phyloP scores from a whole-genome alignment of 2,888 invertebrate genomes.

The Dorcus hopei region DNA sequence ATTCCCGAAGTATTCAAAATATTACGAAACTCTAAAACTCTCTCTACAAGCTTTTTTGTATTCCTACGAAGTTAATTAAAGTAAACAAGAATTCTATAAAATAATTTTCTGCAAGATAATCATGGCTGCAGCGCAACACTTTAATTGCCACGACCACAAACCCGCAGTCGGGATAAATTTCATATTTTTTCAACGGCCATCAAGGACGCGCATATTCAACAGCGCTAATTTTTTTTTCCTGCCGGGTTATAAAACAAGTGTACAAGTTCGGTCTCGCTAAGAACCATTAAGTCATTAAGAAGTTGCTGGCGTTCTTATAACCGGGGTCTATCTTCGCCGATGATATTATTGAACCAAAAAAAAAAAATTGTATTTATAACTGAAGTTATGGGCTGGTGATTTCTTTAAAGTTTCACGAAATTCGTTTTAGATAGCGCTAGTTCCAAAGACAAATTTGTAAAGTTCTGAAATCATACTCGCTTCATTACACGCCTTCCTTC shows the following conservation, averaged over 20 bases:
- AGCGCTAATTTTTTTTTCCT: background rate
- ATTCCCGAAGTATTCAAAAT: too few relatives aligned
- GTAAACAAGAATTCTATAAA: background rate
- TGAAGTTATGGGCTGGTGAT: background rate
- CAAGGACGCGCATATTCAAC: background rate
- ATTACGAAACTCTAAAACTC: too few relatives aligned
- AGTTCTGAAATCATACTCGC: background rate
- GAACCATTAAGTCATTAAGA: slow-evolving; percentile 2
- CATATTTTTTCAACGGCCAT: background rate
- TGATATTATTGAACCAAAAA: background rate
- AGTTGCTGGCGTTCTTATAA: background rate
- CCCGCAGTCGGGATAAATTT: background rate
- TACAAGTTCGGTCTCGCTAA: background rate
- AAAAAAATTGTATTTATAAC: background rate
- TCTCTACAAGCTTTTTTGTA: too few relatives aligned
- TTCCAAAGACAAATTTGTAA: background rate
- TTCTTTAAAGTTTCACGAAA: background rate
- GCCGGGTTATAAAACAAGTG: background rate
- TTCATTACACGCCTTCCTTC: background rate
- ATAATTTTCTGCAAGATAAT: background rate
- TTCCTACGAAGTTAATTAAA: background rate
- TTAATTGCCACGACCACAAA: background rate
- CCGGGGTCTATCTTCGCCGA: background rate
- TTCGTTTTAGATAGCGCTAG: background rate
- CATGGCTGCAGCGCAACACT: background rate